Evolutionary conservation across 1,140 invertebrate genomes (phyloP).

Genomic region (Drosophila bocqueti): DNA sequence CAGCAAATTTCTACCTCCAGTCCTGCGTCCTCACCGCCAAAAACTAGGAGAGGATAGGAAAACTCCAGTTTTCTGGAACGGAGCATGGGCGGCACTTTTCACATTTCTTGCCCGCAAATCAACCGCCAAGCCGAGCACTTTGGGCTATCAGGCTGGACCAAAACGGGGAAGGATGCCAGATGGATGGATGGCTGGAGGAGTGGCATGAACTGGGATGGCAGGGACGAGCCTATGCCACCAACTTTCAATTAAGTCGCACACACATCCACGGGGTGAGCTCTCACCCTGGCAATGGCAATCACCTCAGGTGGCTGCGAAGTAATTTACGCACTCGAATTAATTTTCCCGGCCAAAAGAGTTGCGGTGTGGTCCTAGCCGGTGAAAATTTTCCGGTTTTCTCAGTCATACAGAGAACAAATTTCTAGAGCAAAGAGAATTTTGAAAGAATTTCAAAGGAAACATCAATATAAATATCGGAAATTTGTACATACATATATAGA

Average conservation of each 20-base stretch:
- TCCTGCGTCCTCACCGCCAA: neutral
- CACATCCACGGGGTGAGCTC: slow-evolving; percentile 11
- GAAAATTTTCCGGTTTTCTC: slow-evolving; percentile 39
- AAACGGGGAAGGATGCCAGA: slow-evolving; percentile 10
- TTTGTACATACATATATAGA: too few relatives aligned
- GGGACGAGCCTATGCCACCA: slow-evolving; percentile 38
- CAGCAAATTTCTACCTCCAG: slow-evolving; percentile 29
- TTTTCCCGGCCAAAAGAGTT: slow-evolving; percentile 67
- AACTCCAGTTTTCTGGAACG: neutral
- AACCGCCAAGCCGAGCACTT: slow-evolving; percentile 48
- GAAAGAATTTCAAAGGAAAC: too few relatives aligned
- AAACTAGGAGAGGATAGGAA: slow-evolving; percentile 2
- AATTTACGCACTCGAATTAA: slow-evolving; percentile 81
- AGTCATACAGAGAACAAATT: slow-evolving; percentile 9
- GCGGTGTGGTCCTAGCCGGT: slow-evolving; percentile 7
- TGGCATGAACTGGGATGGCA: neutral
- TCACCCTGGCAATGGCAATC: slow-evolving; percentile 47
- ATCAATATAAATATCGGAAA: neutral
- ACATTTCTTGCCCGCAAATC: slow-evolving; percentile 53
- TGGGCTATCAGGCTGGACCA: slow-evolving; percentile 41
- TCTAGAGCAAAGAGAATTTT: neutral
- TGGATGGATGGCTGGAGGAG: neutral
- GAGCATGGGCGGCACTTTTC: slow-evolving; percentile 22
- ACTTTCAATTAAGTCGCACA: slow-evolving; percentile 65
- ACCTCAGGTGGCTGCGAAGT: slow-evolving; percentile 67